A percentile compares a stretch with the other conserved stretches of the same genome.
Conservation (phyloP, 2,113 vertebrate species). For the Xiphias gladius region DNA sequence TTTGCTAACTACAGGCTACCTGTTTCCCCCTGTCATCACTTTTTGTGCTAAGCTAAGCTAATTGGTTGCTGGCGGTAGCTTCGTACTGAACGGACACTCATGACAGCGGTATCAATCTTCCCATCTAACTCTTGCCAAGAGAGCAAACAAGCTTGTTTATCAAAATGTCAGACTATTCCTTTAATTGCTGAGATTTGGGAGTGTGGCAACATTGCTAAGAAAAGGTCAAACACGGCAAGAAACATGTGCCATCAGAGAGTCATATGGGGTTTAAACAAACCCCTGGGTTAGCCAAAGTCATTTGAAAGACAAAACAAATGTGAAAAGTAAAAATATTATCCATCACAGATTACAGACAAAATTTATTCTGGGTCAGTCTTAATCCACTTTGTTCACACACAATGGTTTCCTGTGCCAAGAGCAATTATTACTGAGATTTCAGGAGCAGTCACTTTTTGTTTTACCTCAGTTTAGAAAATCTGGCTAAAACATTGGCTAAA, state of each 20-base stretch:
- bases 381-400: not conserved
- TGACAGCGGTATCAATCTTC: not conserved
- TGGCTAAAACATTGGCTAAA: not conserved
- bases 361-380: not conserved
- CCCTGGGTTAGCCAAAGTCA: too few relatives aligned
- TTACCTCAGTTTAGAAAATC: not conserved
- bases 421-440: not conserved
- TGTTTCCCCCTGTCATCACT: not conserved
- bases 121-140: slow-evolving; percentile 2
- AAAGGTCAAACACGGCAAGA: not conserved
- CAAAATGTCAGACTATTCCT: not conserved
- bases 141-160: not conserved
- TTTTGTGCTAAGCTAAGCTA: slow-evolving; percentile 8
- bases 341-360: not conserved
- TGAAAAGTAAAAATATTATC: not conserved
- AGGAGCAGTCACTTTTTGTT: not conserved
- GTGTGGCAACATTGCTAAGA: not conserved
- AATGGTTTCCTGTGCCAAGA: not conserved
- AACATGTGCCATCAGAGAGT: not conserved
- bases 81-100: not conserved
- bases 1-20: too few relatives aligned
- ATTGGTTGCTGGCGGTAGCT: not conserved
- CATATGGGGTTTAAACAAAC: not conserved
- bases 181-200: not conserved
- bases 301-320: not conserved